phyloP scores from a whole-genome alignment of 2,888 invertebrate genomes.

The Lasioglossum calceatum region DNA sequence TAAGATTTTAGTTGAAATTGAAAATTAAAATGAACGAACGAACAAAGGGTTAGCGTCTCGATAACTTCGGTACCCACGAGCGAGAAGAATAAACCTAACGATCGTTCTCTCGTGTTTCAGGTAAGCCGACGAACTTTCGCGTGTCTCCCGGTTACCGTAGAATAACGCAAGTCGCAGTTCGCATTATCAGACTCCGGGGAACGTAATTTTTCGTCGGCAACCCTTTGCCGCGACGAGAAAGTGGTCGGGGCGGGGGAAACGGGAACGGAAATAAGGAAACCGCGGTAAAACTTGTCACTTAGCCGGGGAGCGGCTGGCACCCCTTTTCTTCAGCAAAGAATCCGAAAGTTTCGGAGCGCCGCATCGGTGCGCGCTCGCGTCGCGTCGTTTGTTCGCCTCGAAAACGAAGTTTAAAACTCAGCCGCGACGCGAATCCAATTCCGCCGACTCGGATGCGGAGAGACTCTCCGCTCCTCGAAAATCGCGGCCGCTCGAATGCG shows the following conservation, averaged over 20 bases:
- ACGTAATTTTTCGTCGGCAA: conserved; percentile 60
- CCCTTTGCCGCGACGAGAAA: conserved; percentile 16
- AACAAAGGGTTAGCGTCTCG: neutral
- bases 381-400: conserved; percentile 59
- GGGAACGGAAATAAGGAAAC: conserved; percentile 50
- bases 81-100: neutral
- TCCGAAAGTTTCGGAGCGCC: conserved; percentile 62
- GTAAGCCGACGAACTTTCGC: conserved; percentile 7
- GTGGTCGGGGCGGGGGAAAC: neutral
- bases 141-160: neutral
- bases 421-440: conserved; percentile 48
- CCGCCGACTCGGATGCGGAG: neutral
- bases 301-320: conserved; percentile 52
- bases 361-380: conserved; percentile 21
- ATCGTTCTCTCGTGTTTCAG: conserved; percentile 19
- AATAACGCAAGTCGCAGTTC: conserved; percentile 16
- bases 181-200: conserved; percentile 21
- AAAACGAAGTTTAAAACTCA: conserved; percentile 72
- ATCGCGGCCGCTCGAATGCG: conserved; percentile 7
- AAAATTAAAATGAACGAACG: neutral
- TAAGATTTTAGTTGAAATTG: neutral
- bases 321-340: conserved; percentile 65
- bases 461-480: neutral
- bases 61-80: neutral
- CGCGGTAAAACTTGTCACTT: conserved; percentile 74